Base-by-base conservation (phyloP, 2,113 vertebrate genomes). In the Eonycteris spelaea region DNA sequence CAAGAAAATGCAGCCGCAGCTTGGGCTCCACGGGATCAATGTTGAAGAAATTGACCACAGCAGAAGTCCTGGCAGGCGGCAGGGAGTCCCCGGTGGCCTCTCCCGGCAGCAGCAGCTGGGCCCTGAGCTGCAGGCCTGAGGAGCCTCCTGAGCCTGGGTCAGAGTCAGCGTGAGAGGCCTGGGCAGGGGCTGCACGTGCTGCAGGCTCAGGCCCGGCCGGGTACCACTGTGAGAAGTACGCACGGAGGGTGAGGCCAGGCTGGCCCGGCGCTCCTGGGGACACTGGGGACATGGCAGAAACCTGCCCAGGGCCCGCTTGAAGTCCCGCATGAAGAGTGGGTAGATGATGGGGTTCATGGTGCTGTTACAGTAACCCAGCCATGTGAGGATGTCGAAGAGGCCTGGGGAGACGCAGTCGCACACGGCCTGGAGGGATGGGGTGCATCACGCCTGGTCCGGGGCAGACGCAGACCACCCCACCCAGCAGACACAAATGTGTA, bases 341-440 rank as follows among this genome's bases (percentile, higher is more conserved):
- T 99, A 99, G 98, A 99, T 99, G 98, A 99, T 99, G 96, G 99
- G 99, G 98, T 99, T 99, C 99, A 99, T 99, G 63, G 99, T 99
- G 98, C 99, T 99, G 99, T 99, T 99, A 97, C 99, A 99, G 98
- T 99, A 99, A 7, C 99, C 99, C 48, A 99, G 98, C 99, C 99
- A 99, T 3, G 99, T 99, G 80, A 99, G 99, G 95, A 99, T 98
- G 0, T 99, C 99, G 0, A 99, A 99, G 96, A 99, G 99, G 4
- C 98, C 98, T 0, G 98, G 97, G 0, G 99, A 99, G 70, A 99
- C 80, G 0, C 99, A 99, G 98, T 99, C 98, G 0, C 99, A 99
- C 71, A 99, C 99, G 0, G 99, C 99, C 99, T 99, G 99, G 93
- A 21, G 73, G 48, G 26, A 73, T 0, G 51, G 61, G 14, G 48